phyloP scores from a whole-genome alignment of 2,797 vertebrate species.

The Schizopygopsis malacanthus region DNA sequence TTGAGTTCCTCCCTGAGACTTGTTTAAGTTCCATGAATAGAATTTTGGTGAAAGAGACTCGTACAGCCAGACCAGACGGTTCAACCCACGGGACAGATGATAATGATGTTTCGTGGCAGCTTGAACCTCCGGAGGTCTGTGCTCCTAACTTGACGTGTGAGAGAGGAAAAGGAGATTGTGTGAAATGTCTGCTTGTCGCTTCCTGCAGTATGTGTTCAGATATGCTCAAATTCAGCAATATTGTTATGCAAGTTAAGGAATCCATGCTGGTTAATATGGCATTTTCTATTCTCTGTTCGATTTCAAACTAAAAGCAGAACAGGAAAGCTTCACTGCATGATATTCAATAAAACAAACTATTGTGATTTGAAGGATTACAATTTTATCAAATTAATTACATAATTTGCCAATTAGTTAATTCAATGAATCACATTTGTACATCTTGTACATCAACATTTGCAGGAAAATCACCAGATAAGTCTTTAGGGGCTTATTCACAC shows the following conservation, averaged over 20 bases:
- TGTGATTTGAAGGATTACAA: neutral
- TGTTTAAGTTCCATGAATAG: constrained; percentile 56
- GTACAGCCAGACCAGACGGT: neutral
- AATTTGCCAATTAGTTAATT: neutral
- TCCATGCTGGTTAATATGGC: neutral
- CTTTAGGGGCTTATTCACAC: neutral
- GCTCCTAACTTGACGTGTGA: constrained; percentile 2
- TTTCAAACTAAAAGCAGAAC: neutral
- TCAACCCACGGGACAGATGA: constrained; percentile 43
- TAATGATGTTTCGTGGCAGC: constrained; percentile 54
- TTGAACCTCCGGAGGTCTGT: constrained; percentile 27
- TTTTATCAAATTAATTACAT: neutral
- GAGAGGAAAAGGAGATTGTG: neutral
- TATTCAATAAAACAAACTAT: neutral
- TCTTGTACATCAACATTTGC: neutral
- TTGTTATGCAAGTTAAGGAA: neutral
- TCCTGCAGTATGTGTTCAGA: neutral
- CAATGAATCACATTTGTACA: neutral
- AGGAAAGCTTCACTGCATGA: neutral
- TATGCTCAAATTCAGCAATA: neutral
- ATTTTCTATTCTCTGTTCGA: neutral
- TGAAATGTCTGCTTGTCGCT: neutral
- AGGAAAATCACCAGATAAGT: neutral
- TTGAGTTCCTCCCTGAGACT: constrained; percentile 49
- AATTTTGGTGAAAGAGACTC: constrained; percentile 31